Evolutionary conservation across 2,113 vertebrate species (phyloP), one percentile per base, ranked within the genome.

Genomic region (Salvator merianae): DNA sequence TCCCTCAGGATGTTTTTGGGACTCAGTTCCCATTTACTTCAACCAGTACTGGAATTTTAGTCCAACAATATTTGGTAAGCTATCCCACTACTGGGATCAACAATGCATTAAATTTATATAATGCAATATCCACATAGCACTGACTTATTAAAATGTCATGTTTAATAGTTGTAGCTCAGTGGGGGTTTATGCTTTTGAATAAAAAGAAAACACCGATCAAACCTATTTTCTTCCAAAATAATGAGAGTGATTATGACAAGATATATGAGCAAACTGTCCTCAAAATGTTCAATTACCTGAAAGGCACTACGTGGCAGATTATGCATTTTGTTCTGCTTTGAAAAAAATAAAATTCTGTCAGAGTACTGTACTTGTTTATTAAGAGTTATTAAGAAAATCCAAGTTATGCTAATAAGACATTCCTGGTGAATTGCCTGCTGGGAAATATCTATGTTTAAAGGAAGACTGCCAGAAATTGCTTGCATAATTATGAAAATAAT

Each of bases 171-270:
- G 89, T 32, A 79, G 77, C 63, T 81, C 20, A 40, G 65, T 85
- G 2, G 88, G 82, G 87, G 30, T 65, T 82, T 86, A 85, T 24
- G 82, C 91, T 79, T 38, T 87, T 85, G 62, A 88, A 66, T 70
- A 82, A 55, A 88, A 88, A 91, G 86, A 7, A 68, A 86, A 70
- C 68, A 43, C 16, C 50, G 89, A 88, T 80, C 10, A 90, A 88
- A 90, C 84, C 12, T 85, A 82, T 78, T 87, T 91, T 81, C 18
- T 80, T 90, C 62, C 87, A 82, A 93, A 92, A 88, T 74, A 68
- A 80, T 68, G 90, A 75, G 72, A 69, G 13, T 65, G 62, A 38
- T 32, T 43, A 26, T 77, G 50, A 59, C 53, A 26, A 47, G 50
- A 43, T 70, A 72, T 43, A 34, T 22, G 20, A 74, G 32, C 20